phyloP scores from a whole-genome alignment of 2,888 invertebrate species.

The Platycheirus rosarum region DNA sequence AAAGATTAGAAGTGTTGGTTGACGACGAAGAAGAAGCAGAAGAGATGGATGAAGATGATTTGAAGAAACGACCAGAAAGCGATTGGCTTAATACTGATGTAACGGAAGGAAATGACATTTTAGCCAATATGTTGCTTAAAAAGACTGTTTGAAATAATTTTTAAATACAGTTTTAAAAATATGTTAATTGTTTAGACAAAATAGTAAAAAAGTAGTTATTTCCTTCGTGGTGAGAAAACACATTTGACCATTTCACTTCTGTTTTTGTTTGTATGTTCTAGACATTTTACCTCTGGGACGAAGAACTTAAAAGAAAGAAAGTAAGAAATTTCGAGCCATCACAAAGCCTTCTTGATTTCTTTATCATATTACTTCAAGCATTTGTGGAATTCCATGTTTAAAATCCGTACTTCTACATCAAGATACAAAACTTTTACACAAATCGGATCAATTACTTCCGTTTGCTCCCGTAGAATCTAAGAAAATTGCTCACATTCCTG shows the following conservation, averaged over 20 bases:
- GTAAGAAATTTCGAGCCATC: too few relatives aligned
- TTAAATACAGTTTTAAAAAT: neutral
- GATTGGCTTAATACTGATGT: conserved; percentile 66
- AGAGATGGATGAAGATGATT: conserved; percentile 13
- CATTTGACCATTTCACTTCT: too few relatives aligned
- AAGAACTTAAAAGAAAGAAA: too few relatives aligned
- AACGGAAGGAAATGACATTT: conserved; percentile 37
- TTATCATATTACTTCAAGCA: too few relatives aligned
- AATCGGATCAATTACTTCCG: conserved; percentile 49
- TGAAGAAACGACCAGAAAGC: conserved; percentile 43
- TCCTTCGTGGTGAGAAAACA: too few relatives aligned
- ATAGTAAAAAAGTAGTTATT: too few relatives aligned
- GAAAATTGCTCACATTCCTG: conserved; percentile 50
- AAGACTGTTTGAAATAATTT: conserved; percentile 23
- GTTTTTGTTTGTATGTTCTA: too few relatives aligned
- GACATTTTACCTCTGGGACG: too few relatives aligned
- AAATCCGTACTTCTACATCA: too few relatives aligned
- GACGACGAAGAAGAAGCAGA: conserved; percentile 67
- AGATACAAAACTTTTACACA: too few relatives aligned
- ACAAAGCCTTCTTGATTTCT: too few relatives aligned
- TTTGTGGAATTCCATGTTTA: too few relatives aligned
- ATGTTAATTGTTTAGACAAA: neutral
- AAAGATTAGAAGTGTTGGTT: conserved; percentile 50
- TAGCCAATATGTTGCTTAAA: conserved; percentile 45
- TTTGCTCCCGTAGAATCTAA: conserved; percentile 16